Percentiles rank a stretch among this genome's conserved stretches.
Conservation (phyloP, 2,113 vertebrate species). For the Lathamus discolor region DNA sequence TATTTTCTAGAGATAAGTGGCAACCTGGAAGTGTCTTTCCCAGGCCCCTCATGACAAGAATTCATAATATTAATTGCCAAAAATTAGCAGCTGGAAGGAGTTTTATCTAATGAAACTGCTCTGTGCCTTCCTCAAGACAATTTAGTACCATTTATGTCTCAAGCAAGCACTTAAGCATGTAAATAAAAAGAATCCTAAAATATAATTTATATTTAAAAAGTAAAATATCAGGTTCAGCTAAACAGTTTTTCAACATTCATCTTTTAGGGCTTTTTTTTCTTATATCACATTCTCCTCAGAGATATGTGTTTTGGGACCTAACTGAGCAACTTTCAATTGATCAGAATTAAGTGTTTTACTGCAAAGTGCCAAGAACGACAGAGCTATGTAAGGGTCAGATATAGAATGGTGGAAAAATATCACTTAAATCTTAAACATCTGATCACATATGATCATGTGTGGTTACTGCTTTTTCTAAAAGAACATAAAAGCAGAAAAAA, state of each 20-base stretch:
- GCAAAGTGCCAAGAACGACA: conserved; percentile 6
- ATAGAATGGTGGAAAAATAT: neutral
- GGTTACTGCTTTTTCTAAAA: neutral
- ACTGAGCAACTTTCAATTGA: conserved; percentile 23
- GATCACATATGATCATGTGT: neutral
- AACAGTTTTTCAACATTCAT: conserved; percentile 58
- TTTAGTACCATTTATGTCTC: conserved; percentile 70
- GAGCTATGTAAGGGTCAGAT: neutral
- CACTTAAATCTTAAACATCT: conserved; percentile 3
- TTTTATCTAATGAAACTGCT: conserved; percentile 78
- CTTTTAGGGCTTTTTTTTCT: neutral
- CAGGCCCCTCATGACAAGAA: conserved; percentile 72
- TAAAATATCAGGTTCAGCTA: conserved; percentile 67
- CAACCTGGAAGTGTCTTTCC: conserved; percentile 60
- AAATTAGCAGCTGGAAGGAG: conserved; percentile 76
- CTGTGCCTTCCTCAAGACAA: conserved; percentile 71
- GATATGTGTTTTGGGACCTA: conserved; percentile 53
- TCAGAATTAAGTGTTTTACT: conserved; percentile 56
- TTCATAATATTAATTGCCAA: conserved; percentile 81
- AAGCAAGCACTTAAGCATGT: conserved; percentile 72
- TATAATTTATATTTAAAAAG: conserved; percentile 77
- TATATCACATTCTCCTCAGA: conserved; percentile 47
- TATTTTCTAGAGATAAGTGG: conserved; percentile 70
- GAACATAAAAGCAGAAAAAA: neutral
- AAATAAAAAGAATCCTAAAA: conserved; percentile 70